phyloP scores from a whole-genome alignment of 2,888 invertebrate species.

The Drosophila kuntzei region DNA sequence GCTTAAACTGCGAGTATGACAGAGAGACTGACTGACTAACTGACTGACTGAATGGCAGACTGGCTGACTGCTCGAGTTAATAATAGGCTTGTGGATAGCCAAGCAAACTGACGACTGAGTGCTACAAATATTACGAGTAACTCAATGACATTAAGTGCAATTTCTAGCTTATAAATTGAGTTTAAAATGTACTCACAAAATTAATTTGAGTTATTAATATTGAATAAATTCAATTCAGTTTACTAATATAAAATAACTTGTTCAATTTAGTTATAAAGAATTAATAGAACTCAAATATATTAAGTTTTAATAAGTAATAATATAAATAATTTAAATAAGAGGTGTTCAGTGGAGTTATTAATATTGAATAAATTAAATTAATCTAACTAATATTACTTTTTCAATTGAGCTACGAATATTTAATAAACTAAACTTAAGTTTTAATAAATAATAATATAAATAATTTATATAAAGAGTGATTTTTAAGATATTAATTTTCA shows the following conservation, averaged over 20 bases:
- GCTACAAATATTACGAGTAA: slow-evolving; percentile 46
- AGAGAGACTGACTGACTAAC: slow-evolving; percentile 37
- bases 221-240: too few relatives aligned
- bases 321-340: too few relatives aligned
- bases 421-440: too few relatives aligned
- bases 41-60: slow-evolving; percentile 38
- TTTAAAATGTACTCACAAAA: not conserved
- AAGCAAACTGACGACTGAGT: slow-evolving; percentile 33
- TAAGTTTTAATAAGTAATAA: too few relatives aligned
- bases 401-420: too few relatives aligned
- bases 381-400: too few relatives aligned
- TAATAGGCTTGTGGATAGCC: slow-evolving; percentile 62
- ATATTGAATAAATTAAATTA: not conserved
- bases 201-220: too few relatives aligned
- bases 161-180: slow-evolving; percentile 18
- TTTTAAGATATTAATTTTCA: too few relatives aligned
- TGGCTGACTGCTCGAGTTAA: slow-evolving; percentile 77
- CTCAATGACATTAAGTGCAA: slow-evolving; percentile 55
- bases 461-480: too few relatives aligned
- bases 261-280: too few relatives aligned
- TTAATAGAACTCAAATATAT: too few relatives aligned
- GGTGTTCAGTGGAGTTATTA: not conserved
- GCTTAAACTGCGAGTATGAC: slow-evolving; percentile 42
- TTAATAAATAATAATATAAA: not conserved
- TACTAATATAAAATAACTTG: too few relatives aligned